phyloP scores from a whole-genome alignment of 2,888 invertebrate genomes.

The Orthonevra nobilis region DNA sequence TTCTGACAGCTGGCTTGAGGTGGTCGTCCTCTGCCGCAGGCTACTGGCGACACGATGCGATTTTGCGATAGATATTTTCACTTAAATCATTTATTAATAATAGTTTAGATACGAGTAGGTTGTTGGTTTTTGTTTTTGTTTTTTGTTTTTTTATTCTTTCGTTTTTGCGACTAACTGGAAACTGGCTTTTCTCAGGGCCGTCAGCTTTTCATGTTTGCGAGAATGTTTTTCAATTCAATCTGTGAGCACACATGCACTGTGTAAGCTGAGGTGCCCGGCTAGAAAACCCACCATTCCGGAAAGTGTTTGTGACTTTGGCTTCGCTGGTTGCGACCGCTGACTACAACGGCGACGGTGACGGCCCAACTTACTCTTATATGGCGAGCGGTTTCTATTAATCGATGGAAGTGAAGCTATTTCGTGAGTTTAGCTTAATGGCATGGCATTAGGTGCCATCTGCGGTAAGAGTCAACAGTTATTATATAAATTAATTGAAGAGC shows the following conservation, averaged over 20 bases:
- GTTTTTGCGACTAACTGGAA: conserved; percentile 60
- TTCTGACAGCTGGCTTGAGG: conserved; percentile 38
- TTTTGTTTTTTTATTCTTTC: conserved; percentile 20
- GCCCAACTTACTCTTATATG: too few species aligned
- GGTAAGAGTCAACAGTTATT: conserved; percentile 61
- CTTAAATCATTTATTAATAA: conserved; percentile 69
- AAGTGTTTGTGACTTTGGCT: conserved; percentile 60
- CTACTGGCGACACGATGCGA: conserved; percentile 35
- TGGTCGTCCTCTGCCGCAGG: conserved; percentile 19
- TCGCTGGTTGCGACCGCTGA: too few species aligned
- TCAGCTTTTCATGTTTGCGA: conserved; percentile 64
- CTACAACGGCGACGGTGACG: too few species aligned
- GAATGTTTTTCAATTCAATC: conserved; percentile 36
- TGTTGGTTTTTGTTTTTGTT: too few species aligned
- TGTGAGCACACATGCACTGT: conserved; percentile 35
- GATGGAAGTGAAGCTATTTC: conserved; percentile 43
- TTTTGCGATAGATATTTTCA: conserved; percentile 68
- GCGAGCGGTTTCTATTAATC: conserved; percentile 27
- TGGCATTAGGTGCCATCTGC: conserved; percentile 54
- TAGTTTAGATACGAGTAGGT: too few species aligned
- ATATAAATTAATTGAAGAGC: conserved; percentile 54
- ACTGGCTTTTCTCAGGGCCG: conserved; percentile 69
- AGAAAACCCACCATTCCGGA: conserved; percentile 69
- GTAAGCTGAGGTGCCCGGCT: conserved; percentile 11
- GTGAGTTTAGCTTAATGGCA: conserved; percentile 56